Percentiles rank a stretch among this genome's conserved stretches.
Evolutionary conservation across 2,797 vertebrate genomes (phyloP).

Genomic region (Balearica regulorum): DNA sequence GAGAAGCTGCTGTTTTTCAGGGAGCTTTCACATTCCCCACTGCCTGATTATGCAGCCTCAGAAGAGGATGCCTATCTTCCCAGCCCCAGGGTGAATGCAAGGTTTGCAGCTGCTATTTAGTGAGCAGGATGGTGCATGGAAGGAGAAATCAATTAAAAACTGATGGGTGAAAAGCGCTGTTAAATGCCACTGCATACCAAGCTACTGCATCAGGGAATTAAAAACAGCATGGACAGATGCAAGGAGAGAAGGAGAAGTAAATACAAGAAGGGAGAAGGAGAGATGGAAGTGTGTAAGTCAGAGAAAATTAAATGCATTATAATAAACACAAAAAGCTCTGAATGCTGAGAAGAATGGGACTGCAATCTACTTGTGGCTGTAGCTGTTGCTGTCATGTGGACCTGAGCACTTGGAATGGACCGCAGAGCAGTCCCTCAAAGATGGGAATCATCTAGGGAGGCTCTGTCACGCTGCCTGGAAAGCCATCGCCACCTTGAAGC

Average conservation of each 20-base stretch:
- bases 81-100: not conserved
- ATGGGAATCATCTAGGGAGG: rapidly evolving
- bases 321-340: not conserved
- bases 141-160: conserved; percentile 3
- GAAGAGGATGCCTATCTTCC: conserved; percentile 23
- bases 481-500: not conserved
- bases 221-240: not conserved
- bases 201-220: not conserved
- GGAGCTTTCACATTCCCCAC: not conserved
- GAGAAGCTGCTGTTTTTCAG: conserved; percentile 1
- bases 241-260: not conserved
- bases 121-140: not conserved
- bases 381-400: not conserved
- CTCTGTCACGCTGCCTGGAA: not conserved
- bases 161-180: not conserved
- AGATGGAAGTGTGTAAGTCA: not conserved
- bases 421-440: not conserved
- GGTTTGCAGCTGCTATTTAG: conserved; percentile 17
- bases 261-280: not conserved
- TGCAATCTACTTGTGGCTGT: rapidly evolving
- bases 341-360: not conserved
- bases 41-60: conserved; percentile 13
- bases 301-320: not conserved
- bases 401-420: not conserved
- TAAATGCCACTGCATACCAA: not conserved